Base-by-base conservation (phyloP, 2,888 invertebrate genomes). In the Brassicogethes aeneus region DNA sequence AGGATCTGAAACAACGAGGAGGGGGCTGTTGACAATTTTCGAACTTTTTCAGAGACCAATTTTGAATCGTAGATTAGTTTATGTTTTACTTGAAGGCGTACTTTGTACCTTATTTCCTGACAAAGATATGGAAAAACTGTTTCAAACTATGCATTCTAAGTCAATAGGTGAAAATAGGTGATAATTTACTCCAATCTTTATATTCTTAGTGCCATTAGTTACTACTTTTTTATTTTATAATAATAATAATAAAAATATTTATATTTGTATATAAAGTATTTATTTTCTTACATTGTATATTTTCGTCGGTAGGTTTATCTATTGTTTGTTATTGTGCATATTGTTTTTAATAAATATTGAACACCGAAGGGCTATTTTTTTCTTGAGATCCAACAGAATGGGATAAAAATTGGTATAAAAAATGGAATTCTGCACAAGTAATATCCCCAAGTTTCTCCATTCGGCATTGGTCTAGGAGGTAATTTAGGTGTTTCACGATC, bases 11-110 rank as follows among this genome's bases (percentile, higher is more conserved):
- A 88, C 91, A 2, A 87, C 88, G 2, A 74, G 88, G 15, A 75
- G 85, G 52, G 93, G 93, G 2, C 71, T 91, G 10, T 70, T 88
- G 39, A 80, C 85, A 10, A 81, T 93, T 16, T 92, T 92, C 64
- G 88, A 91, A 59, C 75, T 93, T 56, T 86, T 92, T 56, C 94
- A 94, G 71, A 81, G 85, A 53, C 82, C 85, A 50, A 79, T 82
- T 54, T 77, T 94, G 41, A 95, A 95, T 68, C 77, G 82, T 59
- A 75, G 94, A 55, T 73, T 94, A 39, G 70, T 86, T 37, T 85
- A 87, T 59, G 90, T 93, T 12, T 68, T 92, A 16, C 69, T 92
- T 15, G 93, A 93, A 72, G 86, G 90, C 58, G 76, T 85, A 38
- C 62, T 90, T 40, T 77, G 79, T 47, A 82, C 82, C 44, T 68